These are phyloP conservation scores for Oncorhynchus kisutch DNA, from an alignment of 2,113 vertebrate species.

Conservation along the genomic window DNA sequence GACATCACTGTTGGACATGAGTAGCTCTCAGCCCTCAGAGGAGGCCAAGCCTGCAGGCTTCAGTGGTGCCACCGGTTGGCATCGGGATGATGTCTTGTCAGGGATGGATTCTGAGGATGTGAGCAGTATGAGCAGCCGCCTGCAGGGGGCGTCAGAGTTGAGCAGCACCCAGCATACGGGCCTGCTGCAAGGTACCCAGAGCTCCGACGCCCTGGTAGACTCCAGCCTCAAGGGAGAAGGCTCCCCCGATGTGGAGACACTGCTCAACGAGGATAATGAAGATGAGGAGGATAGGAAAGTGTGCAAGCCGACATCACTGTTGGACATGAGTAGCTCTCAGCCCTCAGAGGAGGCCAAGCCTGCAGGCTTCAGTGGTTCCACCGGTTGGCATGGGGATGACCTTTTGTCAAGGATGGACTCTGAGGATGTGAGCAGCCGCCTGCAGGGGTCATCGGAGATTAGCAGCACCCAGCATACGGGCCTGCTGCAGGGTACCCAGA, in stretches of 20 bases:
- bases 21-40: conserved; percentile 65
- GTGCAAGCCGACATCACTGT: conserved; percentile 44
- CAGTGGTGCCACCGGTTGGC: conserved; percentile 50
- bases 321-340: conserved; percentile 59
- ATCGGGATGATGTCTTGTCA: conserved; percentile 46
- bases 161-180: conserved; percentile 66
- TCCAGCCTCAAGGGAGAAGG: conserved; percentile 57
- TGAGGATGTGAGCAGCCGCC: conserved; percentile 65
- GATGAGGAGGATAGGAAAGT: conserved; percentile 52
- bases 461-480: conserved; percentile 66
- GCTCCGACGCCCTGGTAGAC: conserved; percentile 64
- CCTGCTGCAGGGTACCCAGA: conserved; percentile 66
- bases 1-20: conserved; percentile 57
- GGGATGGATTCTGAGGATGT: conserved; percentile 67
- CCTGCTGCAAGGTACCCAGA: conserved; percentile 66
- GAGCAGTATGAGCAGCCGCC: conserved; percentile 67
- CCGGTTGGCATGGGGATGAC: conserved; percentile 54
- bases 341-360: conserved; percentile 58
- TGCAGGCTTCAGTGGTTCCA: conserved; percentile 45
- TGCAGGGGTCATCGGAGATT: conserved; percentile 59
- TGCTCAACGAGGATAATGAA: conserved; percentile 60
- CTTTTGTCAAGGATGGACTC: conserved; percentile 60
- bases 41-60: conserved; percentile 53
- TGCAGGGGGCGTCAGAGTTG: conserved; percentile 59
- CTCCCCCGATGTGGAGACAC: conserved; percentile 73